phyloP scores from a whole-genome alignment of 1,140 invertebrate species.

The silkworm (Bombyx mori) region DNA sequence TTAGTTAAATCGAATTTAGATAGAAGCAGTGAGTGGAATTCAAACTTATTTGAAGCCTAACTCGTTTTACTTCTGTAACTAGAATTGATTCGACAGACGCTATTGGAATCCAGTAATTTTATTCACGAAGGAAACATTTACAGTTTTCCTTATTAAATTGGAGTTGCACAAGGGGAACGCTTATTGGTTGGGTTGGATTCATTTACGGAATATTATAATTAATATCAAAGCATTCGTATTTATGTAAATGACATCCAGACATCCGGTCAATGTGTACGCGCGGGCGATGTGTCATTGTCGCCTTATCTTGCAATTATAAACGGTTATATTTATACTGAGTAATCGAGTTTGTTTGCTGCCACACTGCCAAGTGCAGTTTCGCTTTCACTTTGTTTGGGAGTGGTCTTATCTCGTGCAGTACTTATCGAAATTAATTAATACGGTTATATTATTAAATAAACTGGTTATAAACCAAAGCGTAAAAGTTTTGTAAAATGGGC shows the following conservation, averaged over 20 bases:
- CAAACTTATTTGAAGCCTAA: no score
- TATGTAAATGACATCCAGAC: constrained; percentile 13
- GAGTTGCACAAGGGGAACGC: background rate
- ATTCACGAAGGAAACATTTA: background rate
- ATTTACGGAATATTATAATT: background rate
- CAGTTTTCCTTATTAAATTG: background rate
- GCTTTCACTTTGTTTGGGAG: constrained; percentile 35
- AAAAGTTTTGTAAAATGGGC: constrained; percentile 36
- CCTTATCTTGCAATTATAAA: constrained; percentile 42
- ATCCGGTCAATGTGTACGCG: constrained; percentile 37
- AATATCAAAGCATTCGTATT: constrained; percentile 3
- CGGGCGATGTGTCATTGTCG: constrained; percentile 52
- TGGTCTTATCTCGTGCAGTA: constrained; percentile 31
- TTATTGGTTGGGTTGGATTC: background rate
- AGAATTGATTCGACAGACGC: background rate
- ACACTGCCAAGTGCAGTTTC: constrained; percentile 42
- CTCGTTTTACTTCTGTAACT: no score
- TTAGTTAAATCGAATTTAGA: no score
- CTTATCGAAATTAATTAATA: constrained; percentile 7
- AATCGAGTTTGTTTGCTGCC: constrained; percentile 19
- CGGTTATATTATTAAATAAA: background rate
- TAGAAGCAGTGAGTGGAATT: no score
- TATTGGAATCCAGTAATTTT: background rate
- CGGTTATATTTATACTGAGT: constrained; percentile 27
- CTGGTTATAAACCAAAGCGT: background rate